Base-by-base conservation (phyloP, 2,888 invertebrate genomes). In the Amblyjoppa fuscipennis region DNA sequence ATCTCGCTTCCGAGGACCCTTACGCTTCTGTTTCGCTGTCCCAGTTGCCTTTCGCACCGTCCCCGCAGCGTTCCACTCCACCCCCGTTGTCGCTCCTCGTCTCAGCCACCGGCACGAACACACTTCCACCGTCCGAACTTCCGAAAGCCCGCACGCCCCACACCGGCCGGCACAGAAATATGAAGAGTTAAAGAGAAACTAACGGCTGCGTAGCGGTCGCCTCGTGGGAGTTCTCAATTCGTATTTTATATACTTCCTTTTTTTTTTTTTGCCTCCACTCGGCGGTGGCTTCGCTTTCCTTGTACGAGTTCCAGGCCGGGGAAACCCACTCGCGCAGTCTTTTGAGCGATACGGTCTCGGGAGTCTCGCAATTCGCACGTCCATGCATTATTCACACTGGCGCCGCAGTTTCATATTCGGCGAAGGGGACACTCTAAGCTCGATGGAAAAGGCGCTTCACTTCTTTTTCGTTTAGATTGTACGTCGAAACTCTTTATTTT, bases 251-350 rank as follows among this genome's bases (percentile, higher is more conserved):
- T 16, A 45, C 16, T 3, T 16, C 3, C 3, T 45, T 45, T 34
- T 73, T 56, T 51, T 28, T 41, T 73, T 76, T 61, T 28, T 74
- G 16, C 56, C 41, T 64, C 51, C 20, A 25, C 38, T 68, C 49
- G 66, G 41, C 28, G 34, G 41, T 79, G 86, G 78, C 83, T 85
- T 83, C 79, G 53, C 76, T 56, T 78, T 84, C 70, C 77, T 79
- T 80, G 86, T 81, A 86, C 81, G 84, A 85, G 79, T 85, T 83
- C 83, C 79, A 79, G 53, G 13, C 61, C n/a, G 59, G 38, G 38
- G 38, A 49, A 71, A 56, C 41, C 25, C 59, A 13, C 28, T 59
- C 49, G 20, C 31, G 25, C n/a, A 68, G 51, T 45, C 56, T 80
- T 70, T 68, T 34, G 66, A 74, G 68, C 69, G 81, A 71, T 53